These are phyloP conservation scores for Centruroides vittatus DNA, from an alignment of 1,140 invertebrate species.

Conservation along the genomic window DNA sequence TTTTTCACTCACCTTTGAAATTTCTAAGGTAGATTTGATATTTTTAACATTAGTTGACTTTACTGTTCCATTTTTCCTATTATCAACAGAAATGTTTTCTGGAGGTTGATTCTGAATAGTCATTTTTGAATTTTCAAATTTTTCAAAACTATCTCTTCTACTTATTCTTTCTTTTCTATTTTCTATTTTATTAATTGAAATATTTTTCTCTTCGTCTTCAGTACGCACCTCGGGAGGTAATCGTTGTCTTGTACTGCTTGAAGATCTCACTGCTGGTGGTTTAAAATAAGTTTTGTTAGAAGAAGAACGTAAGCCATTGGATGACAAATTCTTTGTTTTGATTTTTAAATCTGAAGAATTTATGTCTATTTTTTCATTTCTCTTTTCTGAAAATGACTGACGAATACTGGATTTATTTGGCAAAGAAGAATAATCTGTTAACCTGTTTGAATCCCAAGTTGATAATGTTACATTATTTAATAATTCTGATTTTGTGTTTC, in stretches of 20 bases:
- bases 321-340: no score
- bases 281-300: slow-evolving; percentile 13
- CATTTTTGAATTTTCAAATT: slow-evolving; percentile 6
- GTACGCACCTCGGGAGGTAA: slow-evolving; percentile 11
- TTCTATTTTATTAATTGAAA: not conserved
- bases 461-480: no score
- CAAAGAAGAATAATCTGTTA: no score
- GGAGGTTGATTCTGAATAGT: slow-evolving; percentile 3
- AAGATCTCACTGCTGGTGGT: slow-evolving; percentile 8
- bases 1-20: not conserved
- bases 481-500: no score
- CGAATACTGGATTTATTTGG: no score
- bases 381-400: no score
- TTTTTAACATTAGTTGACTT: not conserved
- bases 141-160: slow-evolving; percentile 3
- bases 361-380: no score
- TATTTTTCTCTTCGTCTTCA: slow-evolving; percentile 4
- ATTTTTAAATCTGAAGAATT: no score
- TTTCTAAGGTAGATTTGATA: not conserved
- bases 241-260: slow-evolving; percentile 8
- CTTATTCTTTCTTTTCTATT: not conserved
- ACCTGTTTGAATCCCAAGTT: no score
- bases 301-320: slow-evolving; percentile 2
- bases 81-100: not conserved
- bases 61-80: not conserved